Percentiles rank a stretch among this genome's conserved stretches.
These are phyloP conservation scores for Drosophila rubida DNA, from an alignment of 2,888 invertebrate genomes.

Conservation along the genomic window DNA sequence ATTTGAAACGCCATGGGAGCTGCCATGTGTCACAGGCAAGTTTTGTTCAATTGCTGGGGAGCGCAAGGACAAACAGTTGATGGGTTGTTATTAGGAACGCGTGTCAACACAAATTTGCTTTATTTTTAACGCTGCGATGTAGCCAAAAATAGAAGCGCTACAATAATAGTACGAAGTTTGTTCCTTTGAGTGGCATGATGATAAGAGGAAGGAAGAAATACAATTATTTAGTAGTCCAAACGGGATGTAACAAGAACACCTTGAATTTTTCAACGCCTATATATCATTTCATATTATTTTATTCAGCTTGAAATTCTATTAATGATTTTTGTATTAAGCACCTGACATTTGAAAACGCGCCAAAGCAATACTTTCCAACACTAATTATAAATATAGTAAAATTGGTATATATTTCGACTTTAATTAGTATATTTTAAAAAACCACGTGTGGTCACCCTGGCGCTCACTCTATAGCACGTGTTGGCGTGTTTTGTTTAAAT, in stretches of 20 bases:
- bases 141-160: slow-evolving; percentile 14
- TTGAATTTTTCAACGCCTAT: too few relatives aligned
- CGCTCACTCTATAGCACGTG: slow-evolving; percentile 56
- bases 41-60: slow-evolving; percentile 25
- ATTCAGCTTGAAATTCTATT: too few relatives aligned
- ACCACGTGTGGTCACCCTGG: background rate
- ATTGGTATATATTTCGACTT: background rate
- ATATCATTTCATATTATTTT: background rate
- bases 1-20: slow-evolving; percentile 61
- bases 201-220: background rate
- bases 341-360: too few relatives aligned
- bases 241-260: too few relatives aligned
- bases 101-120: slow-evolving; percentile 42
- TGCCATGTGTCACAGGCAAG: slow-evolving; percentile 46
- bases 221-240: background rate
- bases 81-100: slow-evolving; percentile 55
- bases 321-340: background rate
- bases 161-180: slow-evolving; percentile 14
- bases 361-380: slow-evolving; percentile 27
- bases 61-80: slow-evolving; percentile 57
- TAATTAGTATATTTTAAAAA: background rate
- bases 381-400: slow-evolving; percentile 1
- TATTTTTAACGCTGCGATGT: slow-evolving; percentile 56
- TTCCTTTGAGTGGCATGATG: background rate
- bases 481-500: slow-evolving; percentile 50